These are phyloP conservation scores for Leucophora obtusa DNA, from an alignment of 2,888 invertebrate species.

Conservation along the genomic window DNA sequence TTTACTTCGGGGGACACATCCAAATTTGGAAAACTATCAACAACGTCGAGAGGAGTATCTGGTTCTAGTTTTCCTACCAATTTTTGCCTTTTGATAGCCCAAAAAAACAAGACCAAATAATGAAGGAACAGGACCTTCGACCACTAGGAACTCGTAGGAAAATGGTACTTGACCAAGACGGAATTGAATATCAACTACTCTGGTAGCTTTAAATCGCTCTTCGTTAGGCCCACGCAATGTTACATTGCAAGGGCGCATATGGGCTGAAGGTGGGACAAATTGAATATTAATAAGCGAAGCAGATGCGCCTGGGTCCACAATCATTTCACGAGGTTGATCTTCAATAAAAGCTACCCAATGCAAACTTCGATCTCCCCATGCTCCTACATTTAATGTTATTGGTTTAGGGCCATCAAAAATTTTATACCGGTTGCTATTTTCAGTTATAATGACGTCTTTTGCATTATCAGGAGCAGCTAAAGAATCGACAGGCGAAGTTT, in stretches of 20 bases:
- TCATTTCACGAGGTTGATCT: neutral
- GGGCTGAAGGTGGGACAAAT: neutral
- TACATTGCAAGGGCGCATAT: neutral
- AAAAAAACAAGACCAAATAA: too few relatives aligned
- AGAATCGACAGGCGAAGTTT: neutral
- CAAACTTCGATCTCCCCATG: neutral
- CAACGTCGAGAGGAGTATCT: too few relatives aligned
- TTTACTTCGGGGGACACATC: too few relatives aligned
- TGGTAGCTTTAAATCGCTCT: neutral
- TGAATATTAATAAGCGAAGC: neutral
- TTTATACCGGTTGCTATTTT: too few relatives aligned
- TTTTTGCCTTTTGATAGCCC: too few relatives aligned
- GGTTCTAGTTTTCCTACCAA: too few relatives aligned
- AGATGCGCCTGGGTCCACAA: slow-evolving; percentile 10
- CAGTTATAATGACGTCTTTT: too few relatives aligned
- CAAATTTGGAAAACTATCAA: too few relatives aligned
- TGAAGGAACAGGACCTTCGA: neutral
- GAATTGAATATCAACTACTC: neutral
- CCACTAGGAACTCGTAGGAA: slow-evolving; percentile 2
- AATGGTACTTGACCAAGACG: neutral
- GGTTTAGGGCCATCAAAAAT: too few relatives aligned
- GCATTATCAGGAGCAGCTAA: neutral
- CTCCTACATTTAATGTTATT: neutral
- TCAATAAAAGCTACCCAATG: slow-evolving; percentile 9
- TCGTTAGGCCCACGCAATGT: neutral